Evolutionary conservation across 92 coral and sea anemone species (phyloP).

Genomic region (Zoanthus solanderi): DNA sequence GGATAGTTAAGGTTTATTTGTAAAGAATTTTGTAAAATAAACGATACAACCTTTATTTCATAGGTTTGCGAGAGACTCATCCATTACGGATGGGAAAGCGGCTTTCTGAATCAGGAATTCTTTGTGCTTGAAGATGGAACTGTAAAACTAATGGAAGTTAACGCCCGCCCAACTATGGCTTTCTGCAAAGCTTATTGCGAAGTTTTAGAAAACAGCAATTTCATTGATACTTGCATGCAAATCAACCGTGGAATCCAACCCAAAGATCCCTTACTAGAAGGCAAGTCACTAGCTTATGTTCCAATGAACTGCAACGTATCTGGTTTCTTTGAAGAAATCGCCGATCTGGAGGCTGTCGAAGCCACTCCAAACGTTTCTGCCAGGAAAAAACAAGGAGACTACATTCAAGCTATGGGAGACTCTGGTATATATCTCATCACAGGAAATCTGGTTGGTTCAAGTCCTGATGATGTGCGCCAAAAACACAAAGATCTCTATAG

Average conservation of each 20-base stretch:
- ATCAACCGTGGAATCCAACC: conserved; percentile 15
- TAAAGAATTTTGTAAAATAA: no score
- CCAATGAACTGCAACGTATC: conserved; percentile 2
- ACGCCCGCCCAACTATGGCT: not conserved
- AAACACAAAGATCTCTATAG: conserved; percentile 5
- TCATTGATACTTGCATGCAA: conserved; percentile 9
- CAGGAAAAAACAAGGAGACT: conserved; percentile 3
- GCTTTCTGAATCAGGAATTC: conserved; percentile 14
- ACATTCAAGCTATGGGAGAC: conserved; percentile 9
- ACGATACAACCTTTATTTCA: not conserved
- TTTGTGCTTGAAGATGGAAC: conserved; percentile 19
- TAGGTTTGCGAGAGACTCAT: conserved; percentile 15
- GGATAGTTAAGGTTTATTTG: no score
- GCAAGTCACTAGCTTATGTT: not conserved
- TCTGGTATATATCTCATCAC: not conserved
- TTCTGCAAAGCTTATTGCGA: conserved; percentile 13
- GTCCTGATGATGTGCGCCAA: conserved; percentile 1
- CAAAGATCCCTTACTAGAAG: not conserved
- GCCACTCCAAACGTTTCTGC: conserved; percentile 2
- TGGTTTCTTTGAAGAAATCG: not conserved
- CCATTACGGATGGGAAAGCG: conserved; percentile 14
- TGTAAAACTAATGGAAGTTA: conserved; percentile 7
- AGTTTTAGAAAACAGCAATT: conserved; percentile 14
- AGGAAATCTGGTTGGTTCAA: not conserved
- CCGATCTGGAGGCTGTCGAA: not conserved